Base-by-base conservation (phyloP, 2,113 vertebrate genomes). In the Hippopotamus amphibius region DNA sequence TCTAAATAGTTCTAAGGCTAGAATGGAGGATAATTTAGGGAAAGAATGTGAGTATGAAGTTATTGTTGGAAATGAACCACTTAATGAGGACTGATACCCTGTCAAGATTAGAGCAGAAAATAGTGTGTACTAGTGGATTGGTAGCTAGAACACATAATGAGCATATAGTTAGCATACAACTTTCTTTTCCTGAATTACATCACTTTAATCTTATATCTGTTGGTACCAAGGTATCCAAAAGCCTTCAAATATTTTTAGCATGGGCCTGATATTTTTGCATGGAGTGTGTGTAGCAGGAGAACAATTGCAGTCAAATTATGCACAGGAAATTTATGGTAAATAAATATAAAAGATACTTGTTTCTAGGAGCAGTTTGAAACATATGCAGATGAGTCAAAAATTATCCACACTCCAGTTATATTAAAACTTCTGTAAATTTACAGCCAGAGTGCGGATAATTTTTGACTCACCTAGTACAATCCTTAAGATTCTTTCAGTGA, bases 161-260 rank as follows among this genome's bases (percentile, higher is more conserved):
- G 5, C 28, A 59, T 63, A 15, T 24, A 72, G 50, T 88, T 77
- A 77, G 11, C 87, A 0, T 71, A 55, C 71, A 90, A 80, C 77
- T 37, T 72, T 37, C 11, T 82, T 93, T 90, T 30, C 13, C 22
- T 55, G 61, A 88, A 50, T 93, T 16, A 71, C 6, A 12, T 48
- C 14, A 41, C 43, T 95, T 57, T 69, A 48, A 33, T 87, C 59
- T 76, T 87, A 81, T 10, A 87, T 65, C 48, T 87, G 1, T 74
- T 68, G 16, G 17, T 84, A 69, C 28, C 19, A 48, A 41, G 53
- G 21, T 48, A 41, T 71, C 84, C 41, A 37, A 84, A 74, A 12
- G 26, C 30, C 61, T 96, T 84, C 19, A 53, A 55, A 55, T 46
- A 61, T 63, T 95, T 86, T 95, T 95, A 83, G 43, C 43, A 48